Base-by-base conservation (phyloP, 2,113 vertebrate genomes). In the Cettia cetti region DNA sequence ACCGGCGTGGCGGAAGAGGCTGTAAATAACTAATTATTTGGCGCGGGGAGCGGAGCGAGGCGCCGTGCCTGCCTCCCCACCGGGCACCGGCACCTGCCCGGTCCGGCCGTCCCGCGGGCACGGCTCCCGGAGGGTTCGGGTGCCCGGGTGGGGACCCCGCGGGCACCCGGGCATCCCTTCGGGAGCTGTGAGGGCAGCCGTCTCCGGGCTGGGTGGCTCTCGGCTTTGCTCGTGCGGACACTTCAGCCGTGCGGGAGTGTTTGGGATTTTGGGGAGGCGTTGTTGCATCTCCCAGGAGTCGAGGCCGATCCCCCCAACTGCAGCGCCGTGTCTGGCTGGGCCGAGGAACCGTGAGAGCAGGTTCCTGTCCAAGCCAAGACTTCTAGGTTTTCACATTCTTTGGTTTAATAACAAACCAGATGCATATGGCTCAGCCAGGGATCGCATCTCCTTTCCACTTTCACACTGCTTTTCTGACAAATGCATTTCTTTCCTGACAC, bases 11-110 rank as follows among this genome's bases (percentile, higher is more conserved):
- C 42, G 74, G 94, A 96, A 69, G 85, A 45, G 76, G 79, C 86
- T 76, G 91, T 94, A 87, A 95, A 86, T 75, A 92, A 94, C 91
- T 91, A 57, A 92, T 97, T 82, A 93, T 89, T 97, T 79, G 72
- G 70, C 27, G 21, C 30, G 45, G 85, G 77, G 77, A 91, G 60
- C 2, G 2, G 59, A 54, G 80, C 13, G 8, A 24, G 69, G 54
- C 6, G 7, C 53, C 4, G 9, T 39, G 89, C 20, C 66, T 15
- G 86, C 85, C 49, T 69, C 26, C 63, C 47, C 2, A 2, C 0
- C 20, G 42, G 60, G 60, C 42, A 20, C 7, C 10, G 26, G 37
- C 31, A 22, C 52, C 61, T 52, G 69, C 42, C 37, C 33, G 21
- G 31, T 10, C 9, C 42, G 23, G 82, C 23, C 28, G 9, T 44